Evolutionary conservation across 1,140 invertebrate genomes (phyloP).

Genomic region (Berghia stephanieae): DNA sequence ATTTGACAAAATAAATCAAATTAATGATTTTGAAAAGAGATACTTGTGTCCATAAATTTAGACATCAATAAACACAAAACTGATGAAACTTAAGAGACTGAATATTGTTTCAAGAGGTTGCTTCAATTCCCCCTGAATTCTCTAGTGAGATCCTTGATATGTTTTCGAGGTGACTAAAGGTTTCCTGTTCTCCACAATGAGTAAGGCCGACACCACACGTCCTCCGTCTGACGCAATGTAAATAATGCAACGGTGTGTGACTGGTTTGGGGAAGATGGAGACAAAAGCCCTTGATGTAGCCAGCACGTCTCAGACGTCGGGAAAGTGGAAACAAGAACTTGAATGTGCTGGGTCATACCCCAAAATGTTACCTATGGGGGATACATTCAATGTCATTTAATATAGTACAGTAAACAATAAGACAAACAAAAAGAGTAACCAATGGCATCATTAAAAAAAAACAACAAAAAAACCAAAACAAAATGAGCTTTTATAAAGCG

Average conservation of each 20-base stretch:
- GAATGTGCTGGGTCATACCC: constrained; percentile 82
- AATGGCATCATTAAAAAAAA: too few species aligned
- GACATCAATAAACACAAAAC: too few species aligned
- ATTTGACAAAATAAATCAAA: not conserved
- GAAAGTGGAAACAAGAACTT: constrained; percentile 76
- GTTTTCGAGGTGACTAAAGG: constrained; percentile 79
- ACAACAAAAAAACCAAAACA: too few species aligned
- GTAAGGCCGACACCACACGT: constrained; percentile 92
- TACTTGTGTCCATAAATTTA: too few species aligned
- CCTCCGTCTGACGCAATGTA: constrained; percentile 98
- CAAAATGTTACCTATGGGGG: constrained; percentile 76
- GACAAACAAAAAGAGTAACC: too few species aligned
- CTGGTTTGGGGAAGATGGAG: constrained; percentile 91
- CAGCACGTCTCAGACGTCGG: constrained; percentile 83
- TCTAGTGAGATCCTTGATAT: constrained; percentile 84
- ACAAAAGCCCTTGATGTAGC: constrained; percentile 90
- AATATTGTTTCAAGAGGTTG: not conserved
- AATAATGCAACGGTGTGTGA: constrained; percentile 81
- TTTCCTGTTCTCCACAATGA: constrained; percentile 79
- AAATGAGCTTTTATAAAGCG: too few species aligned
- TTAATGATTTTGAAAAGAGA: not conserved
- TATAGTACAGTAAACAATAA: too few species aligned
- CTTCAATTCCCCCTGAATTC: constrained; percentile 75
- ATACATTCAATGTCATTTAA: too few species aligned
- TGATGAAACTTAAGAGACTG: too few species aligned